Evolutionary conservation across 2,113 vertebrate species (phyloP).

Genomic region (Paralichthys olivaceus): DNA sequence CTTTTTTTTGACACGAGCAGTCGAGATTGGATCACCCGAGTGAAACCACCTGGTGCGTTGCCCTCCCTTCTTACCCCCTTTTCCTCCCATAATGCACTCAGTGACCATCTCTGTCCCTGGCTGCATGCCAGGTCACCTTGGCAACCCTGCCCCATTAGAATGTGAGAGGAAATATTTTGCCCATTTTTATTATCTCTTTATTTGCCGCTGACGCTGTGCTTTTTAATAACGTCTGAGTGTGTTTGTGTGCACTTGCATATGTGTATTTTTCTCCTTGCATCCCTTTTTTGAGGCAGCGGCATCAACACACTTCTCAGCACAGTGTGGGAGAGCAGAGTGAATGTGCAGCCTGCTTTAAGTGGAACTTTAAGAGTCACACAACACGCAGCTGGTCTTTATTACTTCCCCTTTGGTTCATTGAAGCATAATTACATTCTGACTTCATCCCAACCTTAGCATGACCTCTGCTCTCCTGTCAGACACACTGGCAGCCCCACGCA

Average conservation of each 20-base stretch:
- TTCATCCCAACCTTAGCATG: slow-evolving; percentile 86
- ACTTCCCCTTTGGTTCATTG: slow-evolving; percentile 87
- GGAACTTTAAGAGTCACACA: slow-evolving; percentile 82
- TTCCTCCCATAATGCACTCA: slow-evolving; percentile 75
- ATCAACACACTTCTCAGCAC: slow-evolving; percentile 61
- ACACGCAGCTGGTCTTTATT: slow-evolving; percentile 86
- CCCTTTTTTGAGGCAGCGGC: slow-evolving; percentile 55
- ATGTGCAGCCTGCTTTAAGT: slow-evolving; percentile 77
- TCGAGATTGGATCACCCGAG: slow-evolving; percentile 76
- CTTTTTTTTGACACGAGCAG: slow-evolving; percentile 73
- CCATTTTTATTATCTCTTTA: slow-evolving; percentile 76
- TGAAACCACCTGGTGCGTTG: slow-evolving; percentile 80
- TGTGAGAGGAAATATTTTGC: slow-evolving; percentile 73
- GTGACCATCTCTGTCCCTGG: slow-evolving; percentile 78
- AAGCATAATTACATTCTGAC: slow-evolving; percentile 88
- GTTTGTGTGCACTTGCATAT: slow-evolving; percentile 29
- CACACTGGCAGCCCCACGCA: slow-evolving; percentile 69
- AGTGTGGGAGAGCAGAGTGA: slow-evolving; percentile 56
- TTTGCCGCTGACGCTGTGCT: slow-evolving; percentile 68
- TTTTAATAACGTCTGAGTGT: slow-evolving; percentile 58
- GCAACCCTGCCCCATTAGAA: slow-evolving; percentile 76
- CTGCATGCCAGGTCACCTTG: slow-evolving; percentile 75
- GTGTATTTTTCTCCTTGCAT: slow-evolving; percentile 62
- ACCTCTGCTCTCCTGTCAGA: slow-evolving; percentile 82
- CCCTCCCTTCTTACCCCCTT: slow-evolving; percentile 53